Conservation (phyloP, 1,140 invertebrate genomes). For the Ostrea denselamellosa region DNA sequence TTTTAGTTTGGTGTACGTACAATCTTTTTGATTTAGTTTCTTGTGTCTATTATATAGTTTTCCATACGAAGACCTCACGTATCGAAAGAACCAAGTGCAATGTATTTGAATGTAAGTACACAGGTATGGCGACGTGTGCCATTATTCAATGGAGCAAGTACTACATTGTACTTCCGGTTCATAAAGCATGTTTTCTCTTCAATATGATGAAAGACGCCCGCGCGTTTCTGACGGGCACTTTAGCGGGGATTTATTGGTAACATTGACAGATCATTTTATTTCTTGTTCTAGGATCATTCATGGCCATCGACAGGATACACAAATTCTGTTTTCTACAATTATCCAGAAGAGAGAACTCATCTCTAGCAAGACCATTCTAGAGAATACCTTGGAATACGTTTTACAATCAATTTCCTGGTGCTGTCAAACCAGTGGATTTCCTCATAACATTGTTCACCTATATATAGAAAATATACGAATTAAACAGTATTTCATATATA, state of each 20-base stretch:
- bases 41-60: too few relatives aligned
- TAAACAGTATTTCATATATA: too few relatives aligned
- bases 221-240: background rate
- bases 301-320: background rate
- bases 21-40: background rate
- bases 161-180: background rate
- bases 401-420: too few relatives aligned
- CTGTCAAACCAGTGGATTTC: too few relatives aligned
- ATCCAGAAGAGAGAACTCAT: background rate
- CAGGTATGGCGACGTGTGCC: background rate
- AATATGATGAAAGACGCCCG: too few relatives aligned
- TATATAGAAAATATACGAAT: too few relatives aligned
- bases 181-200: background rate
- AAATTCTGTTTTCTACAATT: background rate
- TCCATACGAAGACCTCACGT: background rate
- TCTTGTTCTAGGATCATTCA: background rate
- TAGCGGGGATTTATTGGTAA: background rate
- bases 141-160: background rate
- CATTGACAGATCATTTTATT: background rate
- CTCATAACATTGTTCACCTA: too few relatives aligned
- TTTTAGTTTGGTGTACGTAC: background rate
- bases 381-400: background rate
- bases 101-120: background rate
- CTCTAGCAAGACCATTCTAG: background rate
- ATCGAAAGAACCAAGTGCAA: slow-evolving; percentile 19